Conservation (phyloP, 2,888 invertebrate species). For the Linyphia triangularis region DNA sequence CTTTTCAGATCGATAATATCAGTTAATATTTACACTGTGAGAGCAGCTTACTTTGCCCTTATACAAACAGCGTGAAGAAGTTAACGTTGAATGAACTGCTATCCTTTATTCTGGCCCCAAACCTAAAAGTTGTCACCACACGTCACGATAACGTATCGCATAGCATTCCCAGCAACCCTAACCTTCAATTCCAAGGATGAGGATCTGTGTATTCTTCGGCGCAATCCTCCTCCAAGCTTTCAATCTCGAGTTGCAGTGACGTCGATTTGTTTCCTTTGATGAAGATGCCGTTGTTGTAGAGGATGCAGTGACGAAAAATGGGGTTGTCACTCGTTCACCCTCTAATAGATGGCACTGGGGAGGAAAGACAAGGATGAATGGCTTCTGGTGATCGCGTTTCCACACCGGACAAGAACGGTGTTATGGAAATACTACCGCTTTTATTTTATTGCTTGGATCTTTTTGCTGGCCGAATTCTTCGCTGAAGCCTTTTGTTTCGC, state of each 20-base stretch:
- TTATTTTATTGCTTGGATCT: neutral
- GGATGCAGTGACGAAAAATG: constrained; percentile 47
- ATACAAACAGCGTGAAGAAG: too few relatives aligned
- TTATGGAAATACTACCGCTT: neutral
- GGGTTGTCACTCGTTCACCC: constrained; percentile 30
- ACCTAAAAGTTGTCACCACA: too few relatives aligned
- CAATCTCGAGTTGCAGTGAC: constrained; percentile 17
- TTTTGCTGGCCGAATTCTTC: too few relatives aligned
- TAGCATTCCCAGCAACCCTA: constrained; percentile 11
- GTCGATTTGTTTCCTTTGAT: constrained; percentile 33
- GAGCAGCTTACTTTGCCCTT: too few relatives aligned
- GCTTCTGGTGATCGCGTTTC: constrained; percentile 62
- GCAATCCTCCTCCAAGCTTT: neutral
- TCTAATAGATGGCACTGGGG: constrained; percentile 56
- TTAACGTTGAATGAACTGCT: too few relatives aligned
- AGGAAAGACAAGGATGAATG: constrained; percentile 56
- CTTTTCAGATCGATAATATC: too few relatives aligned
- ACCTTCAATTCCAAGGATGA: constrained; percentile 4
- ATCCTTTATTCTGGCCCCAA: too few relatives aligned
- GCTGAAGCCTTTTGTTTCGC: neutral
- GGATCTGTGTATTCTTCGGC: neutral
- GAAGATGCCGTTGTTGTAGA: neutral
- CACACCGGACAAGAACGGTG: constrained; percentile 50
- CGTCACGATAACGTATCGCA: neutral
- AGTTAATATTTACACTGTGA: too few relatives aligned